A percentile compares a stretch with the other conserved stretches of the same genome.
phyloP scores from a whole-genome alignment of 1,140 invertebrate genomes.

The Drosophila athabasca region DNA sequence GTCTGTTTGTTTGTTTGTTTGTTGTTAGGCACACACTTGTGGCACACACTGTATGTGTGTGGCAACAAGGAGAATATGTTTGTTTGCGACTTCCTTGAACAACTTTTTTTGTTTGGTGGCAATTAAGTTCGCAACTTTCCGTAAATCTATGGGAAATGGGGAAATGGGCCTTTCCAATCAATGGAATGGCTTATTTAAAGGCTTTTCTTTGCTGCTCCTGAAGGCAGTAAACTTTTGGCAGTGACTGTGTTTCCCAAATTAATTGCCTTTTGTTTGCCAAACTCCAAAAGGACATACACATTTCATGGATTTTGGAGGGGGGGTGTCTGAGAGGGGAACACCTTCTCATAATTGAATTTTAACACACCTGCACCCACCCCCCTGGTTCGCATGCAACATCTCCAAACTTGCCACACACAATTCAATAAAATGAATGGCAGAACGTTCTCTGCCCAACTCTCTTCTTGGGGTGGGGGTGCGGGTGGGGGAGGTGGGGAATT shows the following conservation, averaged over 20 bases:
- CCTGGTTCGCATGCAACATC: constrained; percentile 17
- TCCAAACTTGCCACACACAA: constrained; percentile 43
- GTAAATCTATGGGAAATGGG: not conserved
- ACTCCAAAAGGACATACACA: too few species aligned
- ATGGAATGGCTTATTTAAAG: too few species aligned
- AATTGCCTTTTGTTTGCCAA: not conserved
- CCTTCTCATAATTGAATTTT: constrained; percentile 57
- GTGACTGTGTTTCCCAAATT: too few species aligned
- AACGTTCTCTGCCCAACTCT: constrained; percentile 9
- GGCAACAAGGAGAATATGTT: not conserved
- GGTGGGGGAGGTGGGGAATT: constrained; percentile 1
- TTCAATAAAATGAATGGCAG: constrained; percentile 71
- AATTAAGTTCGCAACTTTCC: constrained; percentile 49
- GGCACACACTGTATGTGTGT: not conserved
- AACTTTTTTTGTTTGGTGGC: constrained; percentile 29
- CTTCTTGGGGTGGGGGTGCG: too few species aligned
- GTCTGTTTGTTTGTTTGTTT: constrained; percentile 12
- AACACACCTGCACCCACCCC: constrained; percentile 38
- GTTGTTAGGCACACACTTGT: constrained; percentile 27
- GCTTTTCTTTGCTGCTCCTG: too few species aligned
- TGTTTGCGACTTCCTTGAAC: constrained; percentile 11
- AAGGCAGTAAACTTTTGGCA: too few species aligned
- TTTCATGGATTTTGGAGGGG: too few species aligned
- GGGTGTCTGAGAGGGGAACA: too few species aligned
- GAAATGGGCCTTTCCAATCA: too few species aligned